Base-by-base conservation (phyloP, 2,888 invertebrate species). In the Conistra vaccinii region DNA sequence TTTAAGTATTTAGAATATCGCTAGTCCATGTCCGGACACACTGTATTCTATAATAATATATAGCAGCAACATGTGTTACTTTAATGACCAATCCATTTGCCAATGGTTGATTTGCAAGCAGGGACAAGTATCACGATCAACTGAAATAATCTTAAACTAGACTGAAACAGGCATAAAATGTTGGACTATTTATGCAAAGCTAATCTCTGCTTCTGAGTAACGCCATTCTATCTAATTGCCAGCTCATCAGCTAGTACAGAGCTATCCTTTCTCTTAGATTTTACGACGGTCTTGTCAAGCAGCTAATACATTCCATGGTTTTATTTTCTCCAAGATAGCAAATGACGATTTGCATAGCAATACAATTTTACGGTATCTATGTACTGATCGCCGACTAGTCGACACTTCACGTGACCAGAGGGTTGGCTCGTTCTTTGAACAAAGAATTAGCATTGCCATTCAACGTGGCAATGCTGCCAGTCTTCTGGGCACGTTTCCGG, bases 301-400 rank as follows among this genome's bases (percentile, higher is more conserved):
- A 51, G 23, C 32, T 69, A 60, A 53, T 60, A 60, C 17, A 79
- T 78, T 45, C 32, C 42, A 42, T 39, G 51, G 69, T 60, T 79
- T 69, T 70, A 57, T 79, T 71, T 79, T 35, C 5, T 23, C 6
- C n/a, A 3, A 32, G 48, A 58, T n/a, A 29, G 45, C 62, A 26
- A 26, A 57, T 75, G 58, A 5, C 23, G 32, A 76, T 78, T 79
- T 60, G 58, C 58, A 51, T 53, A 60, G 53, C 69, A n/a, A 69
- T 79, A 42, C 42, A 51, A 48, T 76, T 35, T 26, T 57, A 76
- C 7, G 48, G 17, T 29, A 61, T 61, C 32, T 48, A 5, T 77
- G 35, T 29, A 5, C 17, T 35, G 7, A 20, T 20, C n/a, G n/a
- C n/a, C n/a, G n/a, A n/a, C n/a, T n/a, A n/a, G n/a, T n/a, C n/a